Conservation (phyloP, 2,113 vertebrate genomes). For the Labrus mixtus region DNA sequence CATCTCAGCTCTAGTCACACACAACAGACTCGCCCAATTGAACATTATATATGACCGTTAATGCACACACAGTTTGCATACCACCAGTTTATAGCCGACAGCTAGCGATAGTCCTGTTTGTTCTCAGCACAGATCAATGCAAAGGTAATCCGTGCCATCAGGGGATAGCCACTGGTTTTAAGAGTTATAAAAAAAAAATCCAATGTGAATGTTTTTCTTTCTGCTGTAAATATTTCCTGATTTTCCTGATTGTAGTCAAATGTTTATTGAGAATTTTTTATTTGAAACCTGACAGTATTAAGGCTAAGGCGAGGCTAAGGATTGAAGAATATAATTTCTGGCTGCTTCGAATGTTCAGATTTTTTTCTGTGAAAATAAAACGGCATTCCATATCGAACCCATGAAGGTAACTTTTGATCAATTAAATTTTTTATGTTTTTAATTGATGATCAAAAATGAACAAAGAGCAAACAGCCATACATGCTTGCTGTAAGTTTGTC, state of each 20-base stretch:
- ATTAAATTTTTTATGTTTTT: background rate
- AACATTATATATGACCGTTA: background rate
- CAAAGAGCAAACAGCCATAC: background rate
- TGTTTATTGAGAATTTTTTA: slow-evolving; percentile 1
- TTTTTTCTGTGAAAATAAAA: background rate
- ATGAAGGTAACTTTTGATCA: background rate
- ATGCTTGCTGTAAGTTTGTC: too few species aligned
- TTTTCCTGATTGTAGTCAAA: background rate
- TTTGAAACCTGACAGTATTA: slow-evolving; percentile 13
- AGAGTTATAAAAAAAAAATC: background rate
- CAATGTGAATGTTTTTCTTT: background rate
- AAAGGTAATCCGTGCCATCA: slow-evolving; percentile 81
- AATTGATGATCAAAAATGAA: background rate
- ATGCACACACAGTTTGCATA: background rate
- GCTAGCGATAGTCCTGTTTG: slow-evolving; percentile 34
- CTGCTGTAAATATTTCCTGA: background rate
- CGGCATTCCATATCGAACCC: slow-evolving; percentile 3
- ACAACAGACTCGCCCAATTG: background rate
- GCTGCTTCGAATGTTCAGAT: background rate
- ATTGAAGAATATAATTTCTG: background rate
- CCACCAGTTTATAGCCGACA: background rate
- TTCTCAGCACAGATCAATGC: slow-evolving; percentile 85
- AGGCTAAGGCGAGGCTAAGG: background rate
- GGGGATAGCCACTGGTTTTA: background rate
- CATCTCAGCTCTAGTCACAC: slow-evolving; percentile 84